These are phyloP conservation scores for Branchinecta lindahli DNA, from an alignment of 1,140 invertebrate species.

Conservation along the genomic window DNA sequence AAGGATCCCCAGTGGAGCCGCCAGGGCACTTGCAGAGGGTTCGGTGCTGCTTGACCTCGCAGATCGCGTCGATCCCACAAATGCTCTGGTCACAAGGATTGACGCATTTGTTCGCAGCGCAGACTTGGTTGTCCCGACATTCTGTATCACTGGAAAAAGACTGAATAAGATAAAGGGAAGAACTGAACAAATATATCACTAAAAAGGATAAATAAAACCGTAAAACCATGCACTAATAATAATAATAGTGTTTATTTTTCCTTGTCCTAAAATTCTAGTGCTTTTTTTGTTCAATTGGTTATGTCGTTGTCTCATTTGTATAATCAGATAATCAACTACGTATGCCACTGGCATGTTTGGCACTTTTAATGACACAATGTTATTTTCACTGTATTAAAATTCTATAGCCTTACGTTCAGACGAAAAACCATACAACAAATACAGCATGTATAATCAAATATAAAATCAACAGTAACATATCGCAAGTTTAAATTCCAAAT, in stretches of 20 bases:
- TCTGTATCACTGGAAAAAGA: slow-evolving; percentile 25
- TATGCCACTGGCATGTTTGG: too few species aligned
- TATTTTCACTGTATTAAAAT: too few species aligned
- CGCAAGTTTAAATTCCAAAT: too few species aligned
- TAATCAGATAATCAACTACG: too few species aligned
- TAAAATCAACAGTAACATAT: too few species aligned
- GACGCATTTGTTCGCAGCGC: slow-evolving; percentile 26
- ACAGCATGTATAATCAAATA: too few species aligned
- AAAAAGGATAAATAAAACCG: background rate
- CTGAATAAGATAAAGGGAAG: background rate
- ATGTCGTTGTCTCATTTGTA: too few species aligned
- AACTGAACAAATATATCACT: background rate
- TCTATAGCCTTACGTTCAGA: too few species aligned
- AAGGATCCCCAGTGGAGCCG: slow-evolving; percentile 24
- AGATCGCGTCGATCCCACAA: slow-evolving; percentile 27
- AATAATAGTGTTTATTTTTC: background rate
- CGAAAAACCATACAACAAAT: too few species aligned
- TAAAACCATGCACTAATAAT: background rate
- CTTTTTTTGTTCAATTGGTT: too few species aligned
- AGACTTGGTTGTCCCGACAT: slow-evolving; percentile 27
- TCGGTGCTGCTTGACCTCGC: slow-evolving; percentile 24
- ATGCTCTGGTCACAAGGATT: slow-evolving; percentile 24
- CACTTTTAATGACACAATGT: too few species aligned
- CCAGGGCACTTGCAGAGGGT: slow-evolving; percentile 22
- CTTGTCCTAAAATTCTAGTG: too few species aligned